Conservation (phyloP, 1,140 invertebrate genomes). For the Coelopa frigida region DNA sequence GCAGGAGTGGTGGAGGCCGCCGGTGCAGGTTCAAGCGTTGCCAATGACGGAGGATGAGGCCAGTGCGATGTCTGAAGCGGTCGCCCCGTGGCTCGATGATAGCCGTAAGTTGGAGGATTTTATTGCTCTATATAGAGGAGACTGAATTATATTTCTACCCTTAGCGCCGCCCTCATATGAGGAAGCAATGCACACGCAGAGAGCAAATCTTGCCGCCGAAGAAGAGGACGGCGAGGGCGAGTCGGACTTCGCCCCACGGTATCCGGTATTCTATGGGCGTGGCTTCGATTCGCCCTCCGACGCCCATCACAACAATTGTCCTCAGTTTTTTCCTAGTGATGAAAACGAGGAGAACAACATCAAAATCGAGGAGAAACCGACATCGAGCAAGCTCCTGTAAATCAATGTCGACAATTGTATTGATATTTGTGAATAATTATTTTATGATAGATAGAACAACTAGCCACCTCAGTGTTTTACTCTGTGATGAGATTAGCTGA, state of each 20-base stretch:
- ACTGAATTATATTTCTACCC: constrained; percentile 38
- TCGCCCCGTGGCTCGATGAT: background rate
- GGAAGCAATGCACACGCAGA: constrained; percentile 26
- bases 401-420: too few species aligned
- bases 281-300: too few species aligned
- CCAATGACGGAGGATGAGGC: background rate
- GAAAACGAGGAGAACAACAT: too few species aligned
- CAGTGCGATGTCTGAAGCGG: background rate
- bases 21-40: background rate
- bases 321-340: too few species aligned
- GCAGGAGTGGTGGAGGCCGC: background rate
- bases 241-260: constrained; percentile 35
- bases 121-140: too few species aligned
- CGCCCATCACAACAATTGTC: too few species aligned
- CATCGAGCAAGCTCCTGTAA: too few species aligned
- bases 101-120: background rate
- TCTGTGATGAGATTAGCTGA: too few species aligned
- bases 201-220: constrained; percentile 39
- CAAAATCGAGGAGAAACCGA: too few species aligned
- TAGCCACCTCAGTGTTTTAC: too few species aligned
- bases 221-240: constrained; percentile 30
- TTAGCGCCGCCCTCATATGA: constrained; percentile 29
- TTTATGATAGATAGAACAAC: too few species aligned
- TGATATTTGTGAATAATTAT: too few species aligned
- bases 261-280: constrained; percentile 43